Evolutionary conservation across 2,888 invertebrate genomes (phyloP).

Genomic region (Chloroclysta siterata): DNA sequence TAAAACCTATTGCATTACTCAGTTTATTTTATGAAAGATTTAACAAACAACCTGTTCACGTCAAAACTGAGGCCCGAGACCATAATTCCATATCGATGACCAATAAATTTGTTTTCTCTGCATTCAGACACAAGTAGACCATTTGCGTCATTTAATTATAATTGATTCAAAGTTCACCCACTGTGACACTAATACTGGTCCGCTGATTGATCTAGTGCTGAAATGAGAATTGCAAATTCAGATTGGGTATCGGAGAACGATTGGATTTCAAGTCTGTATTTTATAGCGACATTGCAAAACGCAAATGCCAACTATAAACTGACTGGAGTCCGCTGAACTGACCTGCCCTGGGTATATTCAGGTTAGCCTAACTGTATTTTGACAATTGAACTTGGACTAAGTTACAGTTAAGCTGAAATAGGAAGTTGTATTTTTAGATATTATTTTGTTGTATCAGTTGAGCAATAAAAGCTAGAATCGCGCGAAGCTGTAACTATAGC

Average conservation of each 20-base stretch:
- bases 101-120: constrained; percentile 53
- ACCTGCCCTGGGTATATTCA: constrained; percentile 13
- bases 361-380: constrained; percentile 4
- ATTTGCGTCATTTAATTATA: constrained; percentile 54
- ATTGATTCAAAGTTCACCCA: constrained; percentile 64
- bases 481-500: neutral
- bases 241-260: constrained; percentile 29
- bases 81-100: constrained; percentile 45
- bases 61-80: neutral
- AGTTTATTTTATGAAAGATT: neutral
- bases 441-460: neutral
- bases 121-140: constrained; percentile 45
- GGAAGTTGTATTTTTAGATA: neutral
- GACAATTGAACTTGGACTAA: neutral
- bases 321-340: constrained; percentile 1
- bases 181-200: constrained; percentile 60
- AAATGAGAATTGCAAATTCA: constrained; percentile 39
- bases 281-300: constrained; percentile 18
- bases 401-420: neutral
- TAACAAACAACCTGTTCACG: constrained; percentile 7
- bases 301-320: constrained; percentile 17
- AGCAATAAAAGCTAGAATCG: neutral
- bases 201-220: constrained; percentile 59
- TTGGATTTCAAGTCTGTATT: constrained; percentile 35
- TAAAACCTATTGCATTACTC: no score